Base-by-base conservation (phyloP, 2,888 invertebrate genomes). In the Coecobrya sp. region DNA sequence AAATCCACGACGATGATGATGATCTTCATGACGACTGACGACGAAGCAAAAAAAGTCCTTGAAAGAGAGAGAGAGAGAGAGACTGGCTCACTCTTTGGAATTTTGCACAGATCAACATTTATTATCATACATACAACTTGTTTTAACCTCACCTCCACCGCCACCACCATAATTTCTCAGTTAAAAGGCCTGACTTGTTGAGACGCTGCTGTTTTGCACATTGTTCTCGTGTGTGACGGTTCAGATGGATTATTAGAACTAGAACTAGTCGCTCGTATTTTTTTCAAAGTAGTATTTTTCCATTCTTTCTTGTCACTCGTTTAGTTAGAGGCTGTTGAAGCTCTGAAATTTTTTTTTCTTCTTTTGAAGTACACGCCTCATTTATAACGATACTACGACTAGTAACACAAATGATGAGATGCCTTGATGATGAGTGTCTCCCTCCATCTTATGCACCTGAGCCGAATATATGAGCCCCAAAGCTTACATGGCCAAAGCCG, bases 31-130 rank as follows among this genome's bases (percentile, higher is more conserved):
- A 42, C 59, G 55, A 59, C 13, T 36, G 36, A 62, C 30, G 84
- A 59, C 62, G 2, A 42, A 19, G 27, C 2, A 73, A 73, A 42
- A 76, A 76, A 76, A 76, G 76, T 76, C 76, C 76, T 76, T 76
- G 76, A 76, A 22, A 76, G 42, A 68, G 76, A 36, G 36, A 36
- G 2, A 36, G 3, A 36, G 36, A 36, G 36, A 36, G 36, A 36
- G 73, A 42, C 73, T 65, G 19, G 68, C 73, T 73, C 27, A 42
- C 4, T 45, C 25, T 49, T 76, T 76, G 19, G 42, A 76, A 49
- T 76, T 45, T 76, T 45, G 76, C 25, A 25, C 76, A 42, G 19
- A 49, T 42, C 42, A 11, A 76, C 55, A 30, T 30, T 36, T 70
- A 45, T 73, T 36, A 19, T 81, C 55, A 55, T 30, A 81, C 22